Evolutionary conservation across 2,797 vertebrate species (phyloP), one percentile per base, ranked within the genome.

Genomic region (Danio jaintianensis): DNA sequence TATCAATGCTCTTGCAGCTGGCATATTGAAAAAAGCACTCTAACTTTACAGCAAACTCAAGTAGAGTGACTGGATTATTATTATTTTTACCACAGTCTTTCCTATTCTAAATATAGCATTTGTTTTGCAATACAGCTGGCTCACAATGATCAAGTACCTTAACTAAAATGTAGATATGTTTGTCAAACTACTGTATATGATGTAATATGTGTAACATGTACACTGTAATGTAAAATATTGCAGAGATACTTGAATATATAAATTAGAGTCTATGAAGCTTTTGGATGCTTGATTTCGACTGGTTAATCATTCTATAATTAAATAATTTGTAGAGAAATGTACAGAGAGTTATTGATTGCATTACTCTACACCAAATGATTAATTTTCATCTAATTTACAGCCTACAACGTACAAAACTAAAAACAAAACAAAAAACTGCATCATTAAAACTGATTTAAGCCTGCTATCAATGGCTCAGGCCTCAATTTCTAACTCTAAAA

Each of bases 1-100:
- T 81, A 78, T 81, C 85, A 86, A 85, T 82, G 79, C 56, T 7
- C 62, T 10, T 73, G 50, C 76, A 85, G 83, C 79, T 82, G 74
- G 45, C 56, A 70, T 61, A 69, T 15, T 79, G 52, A 79, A 76
- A 50, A 48, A n/a, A 61, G 43, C 62, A 58, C 45, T 63, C 53
- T 29, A 4, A 71, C n/a, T 71, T 56, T 61, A 71, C 55, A 18
- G 61, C 50, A 47, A 71, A 79, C n/a, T 73, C 36, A 72, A 81
- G 48, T 48, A 43, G 45, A 73, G 62, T 48, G 50, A 69, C 52
- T 20, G 43, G 59, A 69, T 58, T 76, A 70, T 59, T 68, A 29
- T 43, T 2, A 67, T 29, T 29, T 53, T 50, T 67, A 1, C 20
- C 50, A 56, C 59, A 63, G 16, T 52, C 12, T 76, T 63, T 76